Conservation (phyloP, 2,888 invertebrate species). For the Strigamia maritima region DNA sequence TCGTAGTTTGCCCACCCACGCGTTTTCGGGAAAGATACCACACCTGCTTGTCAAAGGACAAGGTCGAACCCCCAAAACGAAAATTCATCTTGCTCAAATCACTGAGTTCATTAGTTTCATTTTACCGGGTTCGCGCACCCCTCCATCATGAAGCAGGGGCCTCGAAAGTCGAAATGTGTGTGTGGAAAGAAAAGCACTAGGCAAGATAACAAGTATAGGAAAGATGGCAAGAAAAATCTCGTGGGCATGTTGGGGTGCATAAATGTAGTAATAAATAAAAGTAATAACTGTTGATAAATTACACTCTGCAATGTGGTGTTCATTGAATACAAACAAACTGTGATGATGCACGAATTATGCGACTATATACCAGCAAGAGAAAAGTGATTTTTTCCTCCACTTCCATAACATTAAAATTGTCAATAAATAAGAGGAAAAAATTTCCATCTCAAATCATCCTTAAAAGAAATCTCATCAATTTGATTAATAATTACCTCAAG, state of each 20-base stretch:
- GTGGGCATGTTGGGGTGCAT: not conserved
- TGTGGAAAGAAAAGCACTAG: not conserved
- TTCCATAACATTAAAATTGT: not conserved
- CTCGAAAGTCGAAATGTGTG: not conserved
- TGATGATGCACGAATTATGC: not conserved
- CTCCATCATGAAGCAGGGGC: not conserved
- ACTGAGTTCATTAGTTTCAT: conserved; percentile 16
- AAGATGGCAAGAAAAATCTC: not conserved
- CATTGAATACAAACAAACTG: not conserved
- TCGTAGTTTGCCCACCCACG: not conserved
- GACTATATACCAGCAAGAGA: too few relatives aligned
- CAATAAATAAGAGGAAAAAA: not conserved
- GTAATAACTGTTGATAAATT: not conserved
- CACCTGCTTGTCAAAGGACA: conserved; percentile 17
- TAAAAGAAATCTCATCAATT: not conserved
- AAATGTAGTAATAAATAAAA: not conserved
- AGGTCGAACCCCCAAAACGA: conserved; percentile 5
- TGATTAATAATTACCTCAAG: conserved; percentile 11
- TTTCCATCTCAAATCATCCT: not conserved
- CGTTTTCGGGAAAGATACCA: not conserved
- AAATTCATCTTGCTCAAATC: conserved; percentile 20
- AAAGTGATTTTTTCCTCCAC: too few relatives aligned
- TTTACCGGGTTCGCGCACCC: conserved; percentile 7
- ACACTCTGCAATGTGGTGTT: not conserved
- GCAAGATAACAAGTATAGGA: not conserved